Base-by-base conservation (phyloP, 2,797 vertebrate genomes). In the Coilia nasus region DNA sequence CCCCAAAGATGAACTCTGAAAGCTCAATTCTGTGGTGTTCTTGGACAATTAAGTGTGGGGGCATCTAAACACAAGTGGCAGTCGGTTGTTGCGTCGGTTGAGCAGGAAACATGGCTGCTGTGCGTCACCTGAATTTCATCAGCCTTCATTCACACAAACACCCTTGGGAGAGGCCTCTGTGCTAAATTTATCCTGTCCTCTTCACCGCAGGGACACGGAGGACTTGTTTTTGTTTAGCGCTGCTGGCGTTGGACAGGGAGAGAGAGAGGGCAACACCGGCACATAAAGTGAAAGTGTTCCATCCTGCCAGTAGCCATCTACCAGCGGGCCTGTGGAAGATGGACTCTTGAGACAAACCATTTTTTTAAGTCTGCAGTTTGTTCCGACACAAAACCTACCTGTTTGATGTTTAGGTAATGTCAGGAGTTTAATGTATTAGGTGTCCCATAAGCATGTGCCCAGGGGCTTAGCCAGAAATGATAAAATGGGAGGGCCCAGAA, bases 181-280 rank as follows among this genome's bases (percentile, higher is more conserved):
- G 71, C 71, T 78, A 78, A 41, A 78, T 78, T 21, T 78, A 78
- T 12, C 71, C 35, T 19, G 50, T 14, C 17, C 31, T 31, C 71
- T n/a, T 17, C 6, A 78, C 35, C 71, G 19, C 71, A 78, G 19
- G 71, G 35, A 19, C 71, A 75, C 17, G 2, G 5, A 78, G 71
- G 71, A 35, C 35, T 41, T 78, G 71, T 78, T 78, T 41, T 78
- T 41, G 35, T 78, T 78, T 78, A 44, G 19, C 15, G 31, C 71
- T 19, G 41, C 35, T 19, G 35, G 10, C 50, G 6, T 9, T 41
- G 35, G 71, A 78, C 71, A 78, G 71, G 35, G 64, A 71, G 64
- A 54, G 50, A 54, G 50, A 54, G 50, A 54, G 50, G 50, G 50
- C 50, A 54, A 54, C 9, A 7, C 50, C 1, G 71, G 9, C 71